phyloP scores from a whole-genome alignment of 2,113 vertebrate genomes.

The Hoplias malabaricus region DNA sequence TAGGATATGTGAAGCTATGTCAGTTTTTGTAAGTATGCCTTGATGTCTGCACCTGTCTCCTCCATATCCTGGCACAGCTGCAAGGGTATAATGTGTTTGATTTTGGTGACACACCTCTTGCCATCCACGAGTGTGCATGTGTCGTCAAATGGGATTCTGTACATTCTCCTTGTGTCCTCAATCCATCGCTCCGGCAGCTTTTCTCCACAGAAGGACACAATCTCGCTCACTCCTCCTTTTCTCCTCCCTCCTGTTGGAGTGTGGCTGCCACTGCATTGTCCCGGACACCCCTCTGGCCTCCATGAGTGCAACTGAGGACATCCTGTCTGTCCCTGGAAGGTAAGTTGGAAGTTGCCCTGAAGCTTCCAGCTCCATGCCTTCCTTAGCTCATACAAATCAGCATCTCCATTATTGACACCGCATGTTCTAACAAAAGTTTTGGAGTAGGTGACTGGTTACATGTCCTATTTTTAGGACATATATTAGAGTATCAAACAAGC shows the following conservation, averaged over 20 bases:
- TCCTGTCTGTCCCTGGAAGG: slow-evolving; percentile 32
- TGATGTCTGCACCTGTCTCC: background rate
- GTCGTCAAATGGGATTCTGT: slow-evolving; percentile 13
- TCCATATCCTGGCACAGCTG: background rate
- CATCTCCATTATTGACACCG: background rate
- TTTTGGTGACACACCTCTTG: background rate
- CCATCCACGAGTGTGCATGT: background rate
- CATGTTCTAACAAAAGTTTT: background rate
- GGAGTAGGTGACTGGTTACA: no score
- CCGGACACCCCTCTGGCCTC: slow-evolving; percentile 12
- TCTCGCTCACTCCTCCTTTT: background rate
- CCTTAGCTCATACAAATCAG: background rate
- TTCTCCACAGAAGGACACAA: background rate
- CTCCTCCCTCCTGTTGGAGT: background rate
- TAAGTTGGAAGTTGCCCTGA: slow-evolving; percentile 10
- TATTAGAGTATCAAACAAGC: no score
- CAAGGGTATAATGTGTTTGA: background rate
- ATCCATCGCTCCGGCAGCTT: background rate
- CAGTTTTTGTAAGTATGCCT: background rate
- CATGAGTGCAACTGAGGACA: slow-evolving; percentile 35
- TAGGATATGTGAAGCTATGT: background rate
- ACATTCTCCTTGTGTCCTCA: background rate
- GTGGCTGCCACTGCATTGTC: background rate
- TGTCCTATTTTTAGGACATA: no score
- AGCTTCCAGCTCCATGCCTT: background rate